A percentile compares a stretch with the other conserved stretches of the same genome.
Evolutionary conservation across 1,140 invertebrate species (phyloP).

Genomic region (Magallana gigas): DNA sequence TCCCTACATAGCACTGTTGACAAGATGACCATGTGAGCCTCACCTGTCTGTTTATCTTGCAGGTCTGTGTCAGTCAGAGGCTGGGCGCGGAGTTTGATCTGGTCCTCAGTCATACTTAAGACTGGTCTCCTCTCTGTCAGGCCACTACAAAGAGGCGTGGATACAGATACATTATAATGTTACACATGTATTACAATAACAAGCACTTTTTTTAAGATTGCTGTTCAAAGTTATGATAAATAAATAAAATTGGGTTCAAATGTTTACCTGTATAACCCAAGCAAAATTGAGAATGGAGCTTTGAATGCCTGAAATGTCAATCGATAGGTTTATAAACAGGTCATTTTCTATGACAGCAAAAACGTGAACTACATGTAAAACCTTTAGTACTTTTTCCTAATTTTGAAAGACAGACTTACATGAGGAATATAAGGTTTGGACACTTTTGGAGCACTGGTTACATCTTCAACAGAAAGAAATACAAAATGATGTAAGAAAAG

Average conservation of each 20-base stretch:
- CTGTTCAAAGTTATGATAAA: not conserved
- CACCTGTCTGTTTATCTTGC: conserved; percentile 62
- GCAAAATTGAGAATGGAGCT: conserved; percentile 61
- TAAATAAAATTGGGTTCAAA: not conserved
- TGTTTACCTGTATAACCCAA: conserved; percentile 60
- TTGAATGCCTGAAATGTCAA: conserved; percentile 61
- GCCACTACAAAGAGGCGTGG: conserved; percentile 42
- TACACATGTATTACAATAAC: too few relatives aligned
- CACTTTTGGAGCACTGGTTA: conserved; percentile 43
- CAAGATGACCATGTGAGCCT: not conserved
- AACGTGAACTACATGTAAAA: too few relatives aligned
- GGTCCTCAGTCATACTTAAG: conserved; percentile 62
- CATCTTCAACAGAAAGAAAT: conserved; percentile 39
- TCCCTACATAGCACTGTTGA: too few relatives aligned
- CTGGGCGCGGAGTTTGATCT: conserved; percentile 60
- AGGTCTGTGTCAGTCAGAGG: conserved; percentile 66
- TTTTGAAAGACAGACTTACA: conserved; percentile 40
- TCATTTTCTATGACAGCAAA: too few relatives aligned
- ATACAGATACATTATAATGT: not conserved
- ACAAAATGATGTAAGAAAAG: not conserved
- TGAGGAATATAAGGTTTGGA: conserved; percentile 50
- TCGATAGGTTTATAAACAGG: not conserved
- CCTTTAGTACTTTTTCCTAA: too few relatives aligned
- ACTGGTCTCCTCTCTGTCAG: conserved; percentile 47
- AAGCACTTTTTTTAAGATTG: too few relatives aligned